A percentile compares a stretch with the other conserved stretches of the same genome.
Conservation (phyloP, 1,140 invertebrate species). For the Polypedilum vanderplanki region DNA sequence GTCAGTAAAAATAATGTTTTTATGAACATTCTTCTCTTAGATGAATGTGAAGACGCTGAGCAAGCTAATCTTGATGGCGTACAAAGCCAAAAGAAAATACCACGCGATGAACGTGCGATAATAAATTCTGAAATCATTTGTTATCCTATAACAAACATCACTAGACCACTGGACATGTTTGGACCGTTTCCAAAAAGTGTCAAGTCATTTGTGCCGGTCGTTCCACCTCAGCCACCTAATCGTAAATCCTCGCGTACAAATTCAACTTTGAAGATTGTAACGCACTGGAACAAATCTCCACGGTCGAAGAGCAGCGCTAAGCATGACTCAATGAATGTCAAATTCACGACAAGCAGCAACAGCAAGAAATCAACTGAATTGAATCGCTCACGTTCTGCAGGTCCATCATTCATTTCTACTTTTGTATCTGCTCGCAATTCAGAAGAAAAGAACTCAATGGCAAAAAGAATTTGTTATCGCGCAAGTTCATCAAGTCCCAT, state of each 20-base stretch:
- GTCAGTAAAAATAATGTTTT: no score
- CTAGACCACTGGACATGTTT: slow-evolving; percentile 43
- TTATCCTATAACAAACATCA: slow-evolving; percentile 50
- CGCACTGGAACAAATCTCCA: slow-evolving; percentile 33
- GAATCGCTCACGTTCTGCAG: slow-evolving; percentile 18
- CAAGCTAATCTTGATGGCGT: background rate
- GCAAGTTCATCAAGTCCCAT: slow-evolving; percentile 33
- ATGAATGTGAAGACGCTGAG: background rate
- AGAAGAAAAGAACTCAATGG: slow-evolving; percentile 25
- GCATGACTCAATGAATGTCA: slow-evolving; percentile 3
- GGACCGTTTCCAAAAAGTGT: slow-evolving; percentile 44
- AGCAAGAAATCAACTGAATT: slow-evolving; percentile 34
- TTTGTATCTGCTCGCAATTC: slow-evolving; percentile 15
- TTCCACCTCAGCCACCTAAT: slow-evolving; percentile 37
- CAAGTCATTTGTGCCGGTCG: slow-evolving; percentile 45
- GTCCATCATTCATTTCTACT: slow-evolving; percentile 8
- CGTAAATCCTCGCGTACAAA: slow-evolving; percentile 66
- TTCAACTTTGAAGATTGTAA: slow-evolving; percentile 59
- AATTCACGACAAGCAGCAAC: slow-evolving; percentile 33
- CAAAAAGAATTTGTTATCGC: slow-evolving; percentile 4
- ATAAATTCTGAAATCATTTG: slow-evolving; percentile 46
- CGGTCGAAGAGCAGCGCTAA: background rate
- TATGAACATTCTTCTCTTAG: background rate
- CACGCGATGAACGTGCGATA: slow-evolving; percentile 37
- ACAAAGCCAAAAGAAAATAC: slow-evolving; percentile 35